These are phyloP conservation scores for Pyrrhia umbra DNA, from an alignment of 2,888 invertebrate species.

Conservation along the genomic window DNA sequence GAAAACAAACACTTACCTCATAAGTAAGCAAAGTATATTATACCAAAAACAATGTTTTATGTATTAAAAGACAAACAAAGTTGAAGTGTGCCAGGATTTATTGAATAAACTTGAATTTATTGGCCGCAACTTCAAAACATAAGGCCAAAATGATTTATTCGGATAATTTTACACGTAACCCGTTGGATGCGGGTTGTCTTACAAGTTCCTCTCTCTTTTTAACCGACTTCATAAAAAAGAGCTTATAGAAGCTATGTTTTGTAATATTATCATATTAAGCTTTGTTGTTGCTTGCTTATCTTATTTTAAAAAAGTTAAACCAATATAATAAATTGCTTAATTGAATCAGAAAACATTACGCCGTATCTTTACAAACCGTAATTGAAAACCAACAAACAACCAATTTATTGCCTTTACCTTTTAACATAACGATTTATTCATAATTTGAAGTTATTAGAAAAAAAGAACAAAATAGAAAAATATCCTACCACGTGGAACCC, in stretches of 20 bases:
- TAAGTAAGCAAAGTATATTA: slow-evolving; percentile 12
- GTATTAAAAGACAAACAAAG: slow-evolving; percentile 53
- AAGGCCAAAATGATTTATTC: slow-evolving; percentile 49
- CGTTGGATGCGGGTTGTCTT: slow-evolving; percentile 17
- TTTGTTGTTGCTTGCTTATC: too few species aligned
- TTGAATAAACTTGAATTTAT: slow-evolving; percentile 62
- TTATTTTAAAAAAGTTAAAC: too few species aligned
- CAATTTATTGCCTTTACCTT: slow-evolving; percentile 45
- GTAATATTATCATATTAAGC: too few species aligned
- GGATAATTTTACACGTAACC: slow-evolving; percentile 29
- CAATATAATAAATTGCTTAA: too few species aligned
- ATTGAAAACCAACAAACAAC: slow-evolving; percentile 54
- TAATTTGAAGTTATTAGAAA: slow-evolving; percentile 22
- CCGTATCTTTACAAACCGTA: slow-evolving; percentile 35
- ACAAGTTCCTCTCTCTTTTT: background rate
- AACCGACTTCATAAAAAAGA: background rate
- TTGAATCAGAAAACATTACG: too few species aligned
- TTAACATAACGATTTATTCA: too few species aligned
- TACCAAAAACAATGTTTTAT: slow-evolving; percentile 58
- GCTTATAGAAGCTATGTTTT: too few species aligned
- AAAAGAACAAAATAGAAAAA: slow-evolving; percentile 18
- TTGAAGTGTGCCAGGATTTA: slow-evolving; percentile 50
- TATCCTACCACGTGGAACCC: slow-evolving; percentile 4
- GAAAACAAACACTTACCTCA: slow-evolving; percentile 50
- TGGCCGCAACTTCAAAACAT: slow-evolving; percentile 49